Evolutionary conservation across 2,888 invertebrate species (phyloP), one percentile per base, ranked within the genome.

Genomic region (Cistogaster globosa): DNA sequence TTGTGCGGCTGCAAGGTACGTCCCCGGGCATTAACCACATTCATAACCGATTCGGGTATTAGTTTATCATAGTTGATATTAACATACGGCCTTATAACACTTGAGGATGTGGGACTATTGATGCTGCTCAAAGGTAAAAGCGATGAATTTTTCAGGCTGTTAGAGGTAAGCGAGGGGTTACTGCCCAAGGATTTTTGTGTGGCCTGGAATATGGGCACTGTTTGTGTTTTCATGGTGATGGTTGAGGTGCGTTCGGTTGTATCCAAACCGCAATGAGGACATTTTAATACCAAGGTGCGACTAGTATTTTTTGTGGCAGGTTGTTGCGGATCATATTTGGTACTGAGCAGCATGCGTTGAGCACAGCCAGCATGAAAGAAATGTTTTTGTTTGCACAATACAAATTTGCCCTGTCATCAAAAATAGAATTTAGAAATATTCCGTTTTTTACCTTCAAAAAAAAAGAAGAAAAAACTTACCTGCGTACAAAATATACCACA

Each of bases 401-500:
- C 94, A 93, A 98, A 98, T 87, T 94, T 94, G 5, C 98, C 98
- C 96, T 97, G 92, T 2, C 71, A 77, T 48, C 14, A 57, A 12
- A 42, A 80, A 65, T 62, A 42, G 63, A 32, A 48, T 18, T 16
- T 22, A 8, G 11, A 55, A 2, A 26, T 48, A 0, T 16, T 16
- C 14, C 42, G 1, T 42, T 7, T 63, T 48, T 42, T 45, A 53
- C 20, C 14, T 11, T 18, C 14, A 9, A 16, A 12, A 1, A 48
- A 20, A 9, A 1, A 16, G 6, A 1, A 48, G n/a, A 9, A 1
- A 9, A 45, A 20, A 84, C 86, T 87, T 89, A 96, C 97, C 94
- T 97, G 97, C 8, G 97, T 96, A 91, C 98, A 98, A 92, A 97
- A 98, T 71, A 97, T 93, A 8, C 98, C 97, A 92, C 98, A 98